Base-by-base conservation (phyloP, 2,888 invertebrate species). In the Cephonodes hylas region DNA sequence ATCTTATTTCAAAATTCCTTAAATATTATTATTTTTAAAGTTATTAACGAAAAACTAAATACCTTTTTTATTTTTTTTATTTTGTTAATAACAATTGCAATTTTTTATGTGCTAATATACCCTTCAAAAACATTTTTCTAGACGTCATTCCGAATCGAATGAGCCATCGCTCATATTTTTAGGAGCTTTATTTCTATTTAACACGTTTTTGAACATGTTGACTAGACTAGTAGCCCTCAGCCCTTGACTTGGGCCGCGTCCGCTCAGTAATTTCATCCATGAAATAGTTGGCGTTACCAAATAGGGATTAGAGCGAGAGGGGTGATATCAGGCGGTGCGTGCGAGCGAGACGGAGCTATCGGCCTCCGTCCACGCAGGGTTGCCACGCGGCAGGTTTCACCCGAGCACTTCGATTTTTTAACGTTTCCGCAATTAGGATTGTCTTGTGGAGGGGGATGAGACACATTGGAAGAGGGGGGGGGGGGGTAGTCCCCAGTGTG, bases 231-330 rank as follows among this genome's bases (percentile, higher is more conserved):
- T 59, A 81, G 81, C 81, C 63, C 53, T n/a, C 65, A 62, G 42
- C 80, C 66, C 57, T 2, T 72, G 42, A 6, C 73, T 69, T 67
- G 66, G 13, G 71, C 79, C 78, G 64, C 25, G 66, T 70, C 46
- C 75, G 68, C 76, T 75, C 80, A 85, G 90, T 91, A 91, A 92
- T 91, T 91, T 90, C 89, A 92, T 90, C 91, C 91, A 89, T 92
- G 91, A 91, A 92, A 91, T 91, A 92, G 91, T 92, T 91, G 91
- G 88, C 86, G 89, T 89, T 91, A 91, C 91, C 91, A 91, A 92
- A 92, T 90, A 89, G 86, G 91, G 91, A 89, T 91, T 89, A 90
- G 91, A 92, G 79, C 42, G 86, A 76, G 90, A 91, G 73, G 64
- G 79, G 67, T 72, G 31, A 63, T 68, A 38, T 20, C 20, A 5